Base-by-base conservation (phyloP, 2,797 vertebrate species). In the Garrulus glandarius region DNA sequence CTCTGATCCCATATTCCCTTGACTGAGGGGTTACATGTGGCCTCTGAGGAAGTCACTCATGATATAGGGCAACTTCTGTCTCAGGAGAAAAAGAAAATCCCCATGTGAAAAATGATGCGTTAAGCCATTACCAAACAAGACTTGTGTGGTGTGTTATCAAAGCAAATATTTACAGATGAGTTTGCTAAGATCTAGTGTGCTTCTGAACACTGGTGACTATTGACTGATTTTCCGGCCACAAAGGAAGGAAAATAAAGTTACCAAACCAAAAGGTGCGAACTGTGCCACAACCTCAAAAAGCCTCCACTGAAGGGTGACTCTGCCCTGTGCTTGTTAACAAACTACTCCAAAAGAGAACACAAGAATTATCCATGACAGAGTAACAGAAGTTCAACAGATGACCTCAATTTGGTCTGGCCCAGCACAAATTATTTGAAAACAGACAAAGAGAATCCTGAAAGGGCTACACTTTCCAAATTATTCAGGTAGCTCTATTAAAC, bases 91-190 rank as follows among this genome's bases (percentile, higher is more conserved):
- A 56, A 30, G 43, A 30, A 46, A 65, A 30, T 9, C 11, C n/a
- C 56, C 36, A 60, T 0, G 6, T 59, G 50, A 84, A 46, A 22
- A 77, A 84, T n/a, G 63, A 84, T 23, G 29, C 22, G 76, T 56
- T 63, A 91, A 86, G 82, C 37, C 65, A 86, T 59, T 91, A 93
- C 69, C 61, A 92, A 95, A 68, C 27, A 70, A 55, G 39, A 88
- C 13, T 9, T 72, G 50, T 65, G 24, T 16, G 6, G 2, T 34
- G 29, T 56, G 32, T 69, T 81, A 91, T 24, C 68, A 46, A 59
- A 86, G 55, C 43, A 81, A 95, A 69, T 72, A 92, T 85, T 89
- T 92, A 95, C 43, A 72, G 26, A 70, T 55, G 50, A 37, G 15
- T 85, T 93, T 90, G 43, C 59, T 64, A 75, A 77, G 53, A 75